These are phyloP conservation scores for Picus viridis DNA, from an alignment of 2,797 vertebrate species.

Conservation along the genomic window DNA sequence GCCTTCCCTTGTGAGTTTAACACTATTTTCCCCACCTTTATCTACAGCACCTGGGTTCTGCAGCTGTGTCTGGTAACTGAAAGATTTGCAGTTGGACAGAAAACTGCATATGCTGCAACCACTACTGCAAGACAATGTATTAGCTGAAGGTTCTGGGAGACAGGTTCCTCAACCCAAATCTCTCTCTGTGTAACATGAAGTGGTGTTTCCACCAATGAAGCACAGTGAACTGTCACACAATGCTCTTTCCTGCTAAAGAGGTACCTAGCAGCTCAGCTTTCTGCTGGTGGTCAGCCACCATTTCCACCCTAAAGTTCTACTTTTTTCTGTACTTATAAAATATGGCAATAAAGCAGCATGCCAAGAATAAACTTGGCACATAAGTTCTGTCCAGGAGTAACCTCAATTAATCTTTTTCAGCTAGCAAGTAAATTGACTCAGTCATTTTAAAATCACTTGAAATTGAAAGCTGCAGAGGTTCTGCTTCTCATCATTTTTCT, in stretches of 20 bases:
- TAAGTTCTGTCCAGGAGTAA: conserved; percentile 45
- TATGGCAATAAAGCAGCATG: conserved; percentile 18
- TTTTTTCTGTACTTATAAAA: conserved; percentile 20
- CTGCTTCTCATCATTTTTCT: conserved; percentile 27
- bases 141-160: not conserved
- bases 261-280: not conserved
- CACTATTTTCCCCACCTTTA: not conserved
- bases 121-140: not conserved
- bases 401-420: conserved; percentile 32
- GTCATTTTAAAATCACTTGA: conserved; percentile 20
- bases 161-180: not conserved
- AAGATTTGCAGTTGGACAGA: conserved; percentile 14
- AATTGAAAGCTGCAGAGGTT: conserved; percentile 31
- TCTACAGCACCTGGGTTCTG: conserved; percentile 3
- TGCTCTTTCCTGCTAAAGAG: not conserved
- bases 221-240: not conserved
- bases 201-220: not conserved
- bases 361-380: conserved; percentile 50
- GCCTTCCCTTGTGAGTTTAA: not conserved
- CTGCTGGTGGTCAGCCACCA: conserved; percentile 28
- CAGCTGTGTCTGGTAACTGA: not conserved
- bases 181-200: not conserved
- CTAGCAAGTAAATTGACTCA: conserved; percentile 4
- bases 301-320: conserved; percentile 38
- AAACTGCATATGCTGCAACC: not conserved